These are phyloP conservation scores for Eupithecia vulgata DNA, from an alignment of 2,888 invertebrate species.

Conservation along the genomic window DNA sequence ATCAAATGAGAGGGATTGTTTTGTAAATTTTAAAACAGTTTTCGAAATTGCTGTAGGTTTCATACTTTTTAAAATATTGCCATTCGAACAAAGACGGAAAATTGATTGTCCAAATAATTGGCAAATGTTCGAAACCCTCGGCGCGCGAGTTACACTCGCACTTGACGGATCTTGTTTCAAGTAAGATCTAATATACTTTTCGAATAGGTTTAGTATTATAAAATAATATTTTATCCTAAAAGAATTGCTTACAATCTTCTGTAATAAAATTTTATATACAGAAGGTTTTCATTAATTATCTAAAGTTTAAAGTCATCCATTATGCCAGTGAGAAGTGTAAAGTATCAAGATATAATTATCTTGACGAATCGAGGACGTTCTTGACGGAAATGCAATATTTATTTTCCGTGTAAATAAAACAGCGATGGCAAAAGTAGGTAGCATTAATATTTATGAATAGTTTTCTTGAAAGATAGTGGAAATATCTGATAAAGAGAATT, in stretches of 20 bases:
- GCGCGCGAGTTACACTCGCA: too few species aligned
- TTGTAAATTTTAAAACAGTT: too few species aligned
- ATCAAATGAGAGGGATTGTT: too few species aligned
- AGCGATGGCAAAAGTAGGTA: conserved; percentile 1
- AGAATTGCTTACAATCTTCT: not conserved
- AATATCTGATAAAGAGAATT: not conserved
- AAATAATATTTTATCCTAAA: not conserved
- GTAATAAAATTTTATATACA: not conserved
- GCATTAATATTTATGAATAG: conserved; percentile 18
- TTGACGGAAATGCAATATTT: conserved; percentile 15
- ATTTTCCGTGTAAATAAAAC: conserved; percentile 8
- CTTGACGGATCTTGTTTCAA: too few species aligned
- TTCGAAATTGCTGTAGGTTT: too few species aligned
- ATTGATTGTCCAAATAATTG: too few species aligned
- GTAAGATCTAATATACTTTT: too few species aligned
- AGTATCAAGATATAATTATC: conserved; percentile 16
- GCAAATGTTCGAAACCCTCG: too few species aligned
- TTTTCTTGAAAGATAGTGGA: not conserved
- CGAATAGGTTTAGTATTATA: too few species aligned
- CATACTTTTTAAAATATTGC: too few species aligned
- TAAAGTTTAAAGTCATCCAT: not conserved
- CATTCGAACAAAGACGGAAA: too few species aligned
- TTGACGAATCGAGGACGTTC: conserved; percentile 15
- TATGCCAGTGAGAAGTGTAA: not conserved
- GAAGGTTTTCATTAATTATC: not conserved